Percentiles rank a stretch among this genome's conserved stretches.
Conservation (phyloP, 2,113 vertebrate genomes). For the Dromiciops gliroides region DNA sequence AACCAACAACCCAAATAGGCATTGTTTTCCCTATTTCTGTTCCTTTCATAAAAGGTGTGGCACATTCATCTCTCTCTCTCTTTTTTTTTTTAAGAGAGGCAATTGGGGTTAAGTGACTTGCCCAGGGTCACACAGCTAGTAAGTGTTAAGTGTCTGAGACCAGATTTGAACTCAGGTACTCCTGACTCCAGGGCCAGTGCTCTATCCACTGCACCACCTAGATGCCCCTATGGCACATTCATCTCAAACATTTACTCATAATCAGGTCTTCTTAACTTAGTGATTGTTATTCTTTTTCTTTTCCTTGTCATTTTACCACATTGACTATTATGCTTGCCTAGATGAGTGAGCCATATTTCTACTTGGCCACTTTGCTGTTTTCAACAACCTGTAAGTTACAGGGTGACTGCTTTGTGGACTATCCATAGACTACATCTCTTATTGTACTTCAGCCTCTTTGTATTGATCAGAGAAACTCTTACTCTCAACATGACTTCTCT, state of each 20-base stretch:
- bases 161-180: too few relatives aligned
- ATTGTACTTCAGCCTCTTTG: neutral
- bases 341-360: neutral
- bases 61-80: neutral
- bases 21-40: neutral
- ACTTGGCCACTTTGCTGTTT: constrained; percentile 22
- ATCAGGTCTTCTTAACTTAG: neutral
- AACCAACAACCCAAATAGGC: too few relatives aligned
- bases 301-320: neutral
- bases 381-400: constrained; percentile 11
- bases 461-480: neutral
- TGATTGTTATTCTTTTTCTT: neutral
- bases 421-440: neutral
- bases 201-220: too few relatives aligned
- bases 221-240: neutral
- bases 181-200: too few relatives aligned
- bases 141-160: too few relatives aligned
- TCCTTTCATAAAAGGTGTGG: neutral
- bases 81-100: too few relatives aligned
- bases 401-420: neutral
- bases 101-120: too few relatives aligned
- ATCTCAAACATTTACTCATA: constrained; percentile 22
- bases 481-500: neutral
- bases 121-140: too few relatives aligned
- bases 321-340: neutral